phyloP scores from a whole-genome alignment of 2,113 vertebrate genomes.

The Egretta garzetta region DNA sequence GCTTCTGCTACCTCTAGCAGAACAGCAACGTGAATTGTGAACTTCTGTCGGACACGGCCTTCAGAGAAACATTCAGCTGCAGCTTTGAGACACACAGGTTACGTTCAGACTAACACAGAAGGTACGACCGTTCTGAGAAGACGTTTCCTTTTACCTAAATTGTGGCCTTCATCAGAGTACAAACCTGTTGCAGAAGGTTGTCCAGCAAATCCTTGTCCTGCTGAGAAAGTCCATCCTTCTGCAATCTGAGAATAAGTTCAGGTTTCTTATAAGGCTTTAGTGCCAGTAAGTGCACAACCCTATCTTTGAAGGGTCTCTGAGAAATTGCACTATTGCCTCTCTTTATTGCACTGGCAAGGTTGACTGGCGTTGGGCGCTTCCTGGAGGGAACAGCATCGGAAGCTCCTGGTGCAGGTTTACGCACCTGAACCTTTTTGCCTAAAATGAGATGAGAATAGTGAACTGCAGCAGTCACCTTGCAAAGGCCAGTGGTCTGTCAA shows the following conservation, averaged over 20 bases:
- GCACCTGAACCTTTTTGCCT: slow-evolving; percentile 94
- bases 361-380: slow-evolving; percentile 88
- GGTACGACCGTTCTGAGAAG: neutral
- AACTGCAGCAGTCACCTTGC: neutral
- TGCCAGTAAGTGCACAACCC: slow-evolving; percentile 92
- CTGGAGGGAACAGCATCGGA: slow-evolving; percentile 87
- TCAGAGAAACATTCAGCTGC: neutral
- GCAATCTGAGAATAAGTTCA: slow-evolving; percentile 91
- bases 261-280: slow-evolving; percentile 97
- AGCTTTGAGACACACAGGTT: neutral
- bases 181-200: slow-evolving; percentile 92
- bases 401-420: slow-evolving; percentile 85
- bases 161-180: neutral
- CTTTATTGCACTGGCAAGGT: slow-evolving; percentile 87
- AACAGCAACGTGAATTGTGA: accelerated
- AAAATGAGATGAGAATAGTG: neutral
- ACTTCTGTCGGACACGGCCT: neutral
- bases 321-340: slow-evolving; percentile 77
- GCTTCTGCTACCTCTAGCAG: neutral
- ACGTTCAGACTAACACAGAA: neutral
- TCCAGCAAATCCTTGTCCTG: slow-evolving; percentile 92
- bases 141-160: neutral
- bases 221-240: slow-evolving; percentile 89
- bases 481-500: neutral
- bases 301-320: slow-evolving; percentile 88